Conservation (phyloP, 2,797 vertebrate species). For the Babyrousa celebensis region DNA sequence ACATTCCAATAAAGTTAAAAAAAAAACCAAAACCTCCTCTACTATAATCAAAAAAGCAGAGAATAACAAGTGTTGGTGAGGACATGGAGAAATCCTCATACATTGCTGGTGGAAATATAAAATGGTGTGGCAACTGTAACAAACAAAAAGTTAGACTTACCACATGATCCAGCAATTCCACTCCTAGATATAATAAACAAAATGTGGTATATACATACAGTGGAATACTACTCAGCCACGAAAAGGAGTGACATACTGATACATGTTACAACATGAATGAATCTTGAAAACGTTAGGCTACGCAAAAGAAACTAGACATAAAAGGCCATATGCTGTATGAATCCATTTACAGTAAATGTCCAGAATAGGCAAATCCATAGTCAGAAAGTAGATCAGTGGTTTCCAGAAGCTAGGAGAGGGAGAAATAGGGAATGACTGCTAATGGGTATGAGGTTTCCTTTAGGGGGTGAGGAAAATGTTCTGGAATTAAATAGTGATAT, state of each 20-base stretch:
- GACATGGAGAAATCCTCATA: background rate
- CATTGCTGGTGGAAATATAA: slow-evolving; percentile 28
- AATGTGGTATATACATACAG: background rate
- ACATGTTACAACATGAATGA: slow-evolving; percentile 7
- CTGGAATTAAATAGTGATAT: slow-evolving; percentile 4
- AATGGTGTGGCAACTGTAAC: background rate
- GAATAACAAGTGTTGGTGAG: background rate
- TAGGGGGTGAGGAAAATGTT: background rate
- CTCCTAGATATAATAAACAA: background rate
- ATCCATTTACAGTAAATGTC: slow-evolving; percentile 29
- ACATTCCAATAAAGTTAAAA: too few species aligned
- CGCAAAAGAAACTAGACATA: slow-evolving; percentile 16
- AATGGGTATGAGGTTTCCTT: background rate
- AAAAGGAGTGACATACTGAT: background rate
- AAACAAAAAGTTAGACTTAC: slow-evolving; percentile 46
- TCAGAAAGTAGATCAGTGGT: background rate
- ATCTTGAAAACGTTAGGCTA: slow-evolving; percentile 18
- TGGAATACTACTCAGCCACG: background rate
- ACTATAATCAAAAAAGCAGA: background rate
- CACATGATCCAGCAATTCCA: background rate
- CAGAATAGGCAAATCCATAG: background rate
- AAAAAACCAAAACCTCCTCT: background rate
- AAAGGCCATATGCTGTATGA: background rate
- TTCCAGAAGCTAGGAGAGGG: background rate
- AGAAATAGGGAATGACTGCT: background rate